Evolutionary conservation across 2,797 vertebrate species (phyloP).

Genomic region (Lacerta agilis): DNA sequence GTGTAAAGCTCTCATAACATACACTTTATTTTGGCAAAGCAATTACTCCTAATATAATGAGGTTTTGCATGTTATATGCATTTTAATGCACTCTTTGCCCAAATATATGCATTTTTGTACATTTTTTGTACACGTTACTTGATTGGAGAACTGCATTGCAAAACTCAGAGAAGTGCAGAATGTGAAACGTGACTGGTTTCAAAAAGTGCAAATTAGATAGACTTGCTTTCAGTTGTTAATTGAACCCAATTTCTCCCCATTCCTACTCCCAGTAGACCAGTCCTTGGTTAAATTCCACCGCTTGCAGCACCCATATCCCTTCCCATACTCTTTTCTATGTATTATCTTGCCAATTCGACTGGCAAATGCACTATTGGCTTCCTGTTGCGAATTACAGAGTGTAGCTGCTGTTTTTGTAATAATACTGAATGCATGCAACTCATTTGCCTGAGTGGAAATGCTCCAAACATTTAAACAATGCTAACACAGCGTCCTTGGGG

Average conservation of each 20-base stretch:
- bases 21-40: too few relatives aligned
- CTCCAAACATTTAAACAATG: neutral
- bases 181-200: too few relatives aligned
- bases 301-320: neutral
- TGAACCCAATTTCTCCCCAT: neutral
- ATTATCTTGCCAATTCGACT: neutral
- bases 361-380: neutral
- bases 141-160: too few relatives aligned
- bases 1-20: too few relatives aligned
- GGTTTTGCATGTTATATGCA: too few relatives aligned
- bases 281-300: neutral
- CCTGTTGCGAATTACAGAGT: neutral
- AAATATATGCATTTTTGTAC: too few relatives aligned
- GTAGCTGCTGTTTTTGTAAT: neutral
- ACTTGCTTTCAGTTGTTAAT: neutral
- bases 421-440: neutral
- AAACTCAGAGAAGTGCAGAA: too few relatives aligned
- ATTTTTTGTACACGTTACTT: too few relatives aligned
- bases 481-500: neutral
- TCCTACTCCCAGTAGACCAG: neutral
- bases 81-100: too few relatives aligned
- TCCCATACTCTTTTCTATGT: neutral
- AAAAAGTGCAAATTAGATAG: too few relatives aligned
- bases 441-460: neutral
- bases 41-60: too few relatives aligned